Evolutionary conservation across 2,888 invertebrate species (phyloP), one percentile per base, ranked within the genome.

Genomic region (Noctua fimbriata): DNA sequence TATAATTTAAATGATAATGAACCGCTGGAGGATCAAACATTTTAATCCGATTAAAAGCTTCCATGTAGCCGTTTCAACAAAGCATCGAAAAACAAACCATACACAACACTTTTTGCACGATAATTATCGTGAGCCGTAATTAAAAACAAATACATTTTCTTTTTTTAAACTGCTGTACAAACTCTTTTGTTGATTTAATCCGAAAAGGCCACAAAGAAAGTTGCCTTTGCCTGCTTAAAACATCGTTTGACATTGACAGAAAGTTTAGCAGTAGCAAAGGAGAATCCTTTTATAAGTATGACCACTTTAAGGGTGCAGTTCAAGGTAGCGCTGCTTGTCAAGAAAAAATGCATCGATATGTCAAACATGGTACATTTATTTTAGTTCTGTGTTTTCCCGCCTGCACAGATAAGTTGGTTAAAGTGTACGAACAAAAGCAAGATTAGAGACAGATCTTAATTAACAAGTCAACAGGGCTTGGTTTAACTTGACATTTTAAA

Each of bases 401-500:
- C 18, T 49, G 49, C 49, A 18, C 6, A 49, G 49, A 49, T 49
- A 49, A 49, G 49, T 49, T 49, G 16, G 49, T 49, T 49, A 18
- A 49, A 49, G 49, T 49, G 7, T 74, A 70, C 73, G 60, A 87
- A 78, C 77, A 75, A 85, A 80, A 78, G 71, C 69, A 72, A 80
- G 86, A 86, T 81, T 85, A 86, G 49, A 87, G 63, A 76, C 79
- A 58, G 80, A 78, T 79, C 55, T 21, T 82, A 89, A 88, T 90
- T 88, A 90, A 82, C 81, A 65, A 82, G 85, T 87, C 85, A 79
- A 79, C 82, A 78, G 69, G 65, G 72, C 73, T 87, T 72, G 79
- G 83, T 88, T 89, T 88, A 88, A 87, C 83, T 89, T 86, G 86
- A 88, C 88, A 89, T 87, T 85, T 75, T 18, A 86, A 88, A 89